phyloP scores from a whole-genome alignment of 2,797 vertebrate genomes.

The Garrulus glandarius region DNA sequence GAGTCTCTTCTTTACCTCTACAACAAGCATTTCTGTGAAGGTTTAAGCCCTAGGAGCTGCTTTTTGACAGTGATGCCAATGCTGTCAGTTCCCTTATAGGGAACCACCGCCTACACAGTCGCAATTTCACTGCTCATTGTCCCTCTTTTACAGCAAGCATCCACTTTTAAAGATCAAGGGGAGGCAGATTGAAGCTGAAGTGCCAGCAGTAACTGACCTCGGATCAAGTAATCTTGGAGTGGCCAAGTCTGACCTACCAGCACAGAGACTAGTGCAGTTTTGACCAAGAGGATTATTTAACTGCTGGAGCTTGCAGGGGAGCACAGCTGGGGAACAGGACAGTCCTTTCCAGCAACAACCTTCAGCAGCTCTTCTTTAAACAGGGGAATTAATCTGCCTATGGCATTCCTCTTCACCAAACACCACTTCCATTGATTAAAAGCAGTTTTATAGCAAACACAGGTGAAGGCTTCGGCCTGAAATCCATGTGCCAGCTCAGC shows the following conservation, averaged over 20 bases:
- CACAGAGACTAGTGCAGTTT: background rate
- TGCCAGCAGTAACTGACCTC: background rate
- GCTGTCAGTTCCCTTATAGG: background rate
- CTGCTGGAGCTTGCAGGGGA: background rate
- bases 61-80: background rate
- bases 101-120: accelerated
- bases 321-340: accelerated
- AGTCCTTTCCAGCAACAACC: background rate
- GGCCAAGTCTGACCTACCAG: accelerated
- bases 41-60: background rate
- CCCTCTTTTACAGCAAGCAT: background rate
- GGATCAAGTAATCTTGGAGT: background rate
- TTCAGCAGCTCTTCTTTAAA: background rate
- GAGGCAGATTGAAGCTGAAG: background rate
- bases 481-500: accelerated
- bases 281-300: background rate
- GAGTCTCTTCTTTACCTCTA: background rate
- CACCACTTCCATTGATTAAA: accelerated
- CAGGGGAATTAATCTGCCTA: background rate
- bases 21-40: background rate
- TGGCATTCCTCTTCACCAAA: background rate
- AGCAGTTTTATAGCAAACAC: background rate
- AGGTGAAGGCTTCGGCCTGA: accelerated
- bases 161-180: background rate
- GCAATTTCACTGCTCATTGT: accelerated